Evolutionary conservation across 2,113 vertebrate species (phyloP).

Genomic region (Pleuronectes platessa): DNA sequence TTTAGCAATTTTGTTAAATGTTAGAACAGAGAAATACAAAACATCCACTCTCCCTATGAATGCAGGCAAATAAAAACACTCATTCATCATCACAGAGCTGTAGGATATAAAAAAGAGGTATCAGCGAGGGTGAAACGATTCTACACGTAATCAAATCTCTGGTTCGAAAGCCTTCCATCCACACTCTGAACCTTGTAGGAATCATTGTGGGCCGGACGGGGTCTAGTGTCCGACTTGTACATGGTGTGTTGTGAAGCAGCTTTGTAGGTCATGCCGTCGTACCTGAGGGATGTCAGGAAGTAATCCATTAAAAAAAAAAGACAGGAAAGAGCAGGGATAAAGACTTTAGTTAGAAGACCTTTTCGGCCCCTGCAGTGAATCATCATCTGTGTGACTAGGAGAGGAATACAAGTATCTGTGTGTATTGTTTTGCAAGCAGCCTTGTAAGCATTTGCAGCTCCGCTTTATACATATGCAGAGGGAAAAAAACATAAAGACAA

Average conservation of each 20-base stretch:
- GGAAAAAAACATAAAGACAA: neutral
- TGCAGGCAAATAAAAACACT: slow-evolving; percentile 1
- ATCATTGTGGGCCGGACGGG: slow-evolving; percentile 51
- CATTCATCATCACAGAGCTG: neutral
- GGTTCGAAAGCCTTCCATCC: slow-evolving; percentile 83
- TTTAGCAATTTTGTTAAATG: neutral
- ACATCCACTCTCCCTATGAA: neutral
- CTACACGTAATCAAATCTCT: slow-evolving; percentile 91
- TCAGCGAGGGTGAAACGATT: neutral
- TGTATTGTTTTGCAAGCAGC: slow-evolving; percentile 20
- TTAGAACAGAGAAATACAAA: slow-evolving; percentile 3
- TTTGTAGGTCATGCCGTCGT: slow-evolving; percentile 88
- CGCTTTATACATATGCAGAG: slow-evolving; percentile 23
- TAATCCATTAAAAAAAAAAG: neutral
- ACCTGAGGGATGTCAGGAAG: slow-evolving; percentile 71
- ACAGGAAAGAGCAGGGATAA: neutral
- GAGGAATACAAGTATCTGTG: neutral
- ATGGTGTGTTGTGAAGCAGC: slow-evolving; percentile 81
- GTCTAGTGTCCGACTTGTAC: slow-evolving; percentile 78
- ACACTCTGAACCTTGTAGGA: slow-evolving; percentile 82
- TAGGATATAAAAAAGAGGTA: slow-evolving; percentile 7
- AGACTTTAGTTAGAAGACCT: neutral
- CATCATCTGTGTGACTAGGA: slow-evolving; percentile 11
- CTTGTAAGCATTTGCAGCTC: slow-evolving; percentile 22
- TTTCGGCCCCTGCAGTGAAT: too few species aligned